Evolutionary conservation across 2,113 vertebrate genomes (phyloP).

Genomic region (Dicaeum eximium): DNA sequence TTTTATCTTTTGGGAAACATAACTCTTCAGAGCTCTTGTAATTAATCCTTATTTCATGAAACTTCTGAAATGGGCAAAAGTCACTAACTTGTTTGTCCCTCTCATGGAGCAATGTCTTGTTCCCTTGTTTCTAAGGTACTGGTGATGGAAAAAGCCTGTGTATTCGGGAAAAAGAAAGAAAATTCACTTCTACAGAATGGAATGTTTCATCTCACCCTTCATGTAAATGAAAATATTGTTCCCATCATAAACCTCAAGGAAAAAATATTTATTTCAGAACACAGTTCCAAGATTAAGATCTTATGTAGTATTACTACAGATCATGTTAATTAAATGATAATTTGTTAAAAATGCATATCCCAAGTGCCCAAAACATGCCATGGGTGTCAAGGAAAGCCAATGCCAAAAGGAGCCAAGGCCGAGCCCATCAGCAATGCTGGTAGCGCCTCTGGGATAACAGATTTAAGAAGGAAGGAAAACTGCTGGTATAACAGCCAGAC

Average conservation of each 20-base stretch:
- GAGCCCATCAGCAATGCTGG: rapidly evolving
- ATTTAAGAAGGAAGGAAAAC: not conserved
- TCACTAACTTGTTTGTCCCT: not conserved
- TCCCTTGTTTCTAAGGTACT: not conserved
- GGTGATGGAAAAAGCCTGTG: not conserved
- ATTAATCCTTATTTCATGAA: not conserved
- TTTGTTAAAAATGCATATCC: not conserved
- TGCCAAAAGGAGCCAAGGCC: rapidly evolving
- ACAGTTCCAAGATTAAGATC: rapidly evolving
- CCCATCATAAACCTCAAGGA: not conserved
- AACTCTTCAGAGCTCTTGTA: not conserved
- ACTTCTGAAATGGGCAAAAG: not conserved
- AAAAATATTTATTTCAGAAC: not conserved
- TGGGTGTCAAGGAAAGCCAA: not conserved
- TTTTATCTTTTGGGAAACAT: not conserved
- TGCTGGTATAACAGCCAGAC: not conserved
- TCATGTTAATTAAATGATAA: not conserved
- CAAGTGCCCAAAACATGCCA: not conserved
- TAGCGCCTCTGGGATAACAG: not conserved
- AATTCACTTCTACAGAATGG: not conserved
- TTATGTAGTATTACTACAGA: not conserved
- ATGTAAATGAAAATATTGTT: not conserved
- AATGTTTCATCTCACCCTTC: not conserved
- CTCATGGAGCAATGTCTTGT: not conserved
- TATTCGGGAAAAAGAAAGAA: not conserved